Evolutionary conservation across 2,797 vertebrate species (phyloP).

Genomic region (Falco peregrinus): DNA sequence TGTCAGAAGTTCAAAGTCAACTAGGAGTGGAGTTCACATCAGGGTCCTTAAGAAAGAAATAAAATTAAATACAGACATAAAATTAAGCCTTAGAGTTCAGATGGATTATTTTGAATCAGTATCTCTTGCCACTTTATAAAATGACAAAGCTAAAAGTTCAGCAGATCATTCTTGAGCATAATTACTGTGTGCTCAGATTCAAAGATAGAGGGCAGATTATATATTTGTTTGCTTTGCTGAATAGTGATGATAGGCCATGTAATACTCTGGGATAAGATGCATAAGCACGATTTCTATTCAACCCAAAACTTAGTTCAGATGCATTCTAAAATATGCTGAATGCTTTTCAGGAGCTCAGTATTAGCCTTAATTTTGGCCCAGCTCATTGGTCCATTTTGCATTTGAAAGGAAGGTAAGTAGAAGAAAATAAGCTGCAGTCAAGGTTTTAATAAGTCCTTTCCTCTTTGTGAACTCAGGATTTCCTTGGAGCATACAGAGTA

Average conservation of each 20-base stretch:
- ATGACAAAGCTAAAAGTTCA: neutral
- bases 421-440: neutral
- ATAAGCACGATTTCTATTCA: neutral
- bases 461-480: neutral
- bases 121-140: neutral
- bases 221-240: neutral
- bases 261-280: neutral
- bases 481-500: neutral
- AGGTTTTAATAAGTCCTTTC: neutral
- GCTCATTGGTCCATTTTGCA: neutral
- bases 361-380: neutral
- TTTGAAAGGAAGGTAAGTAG: neutral
- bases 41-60: neutral
- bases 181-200: neutral
- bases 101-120: neutral
- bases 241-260: neutral
- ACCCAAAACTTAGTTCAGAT: neutral
- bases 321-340: neutral
- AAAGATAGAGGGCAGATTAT: neutral
- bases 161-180: neutral
- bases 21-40: neutral
- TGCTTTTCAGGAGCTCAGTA: neutral
- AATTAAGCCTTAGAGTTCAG: neutral
- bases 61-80: neutral
- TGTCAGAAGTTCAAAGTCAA: neutral